phyloP scores from a whole-genome alignment of 2,797 vertebrate genomes.

The Phaenicophaeus curvirostris region DNA sequence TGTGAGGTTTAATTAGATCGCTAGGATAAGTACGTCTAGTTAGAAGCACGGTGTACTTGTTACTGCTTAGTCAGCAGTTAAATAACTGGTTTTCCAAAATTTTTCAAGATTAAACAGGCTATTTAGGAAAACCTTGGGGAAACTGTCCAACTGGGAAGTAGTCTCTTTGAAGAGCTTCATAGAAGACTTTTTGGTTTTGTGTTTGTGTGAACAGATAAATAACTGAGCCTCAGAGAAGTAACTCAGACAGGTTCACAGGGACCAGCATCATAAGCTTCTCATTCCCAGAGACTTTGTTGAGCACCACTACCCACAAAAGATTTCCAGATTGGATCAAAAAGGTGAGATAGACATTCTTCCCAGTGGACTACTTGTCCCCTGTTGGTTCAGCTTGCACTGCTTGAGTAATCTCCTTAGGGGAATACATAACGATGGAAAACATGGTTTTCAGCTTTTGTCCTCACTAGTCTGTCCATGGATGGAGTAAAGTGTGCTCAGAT shows the following conservation, averaged over 20 bases:
- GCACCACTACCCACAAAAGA: not conserved
- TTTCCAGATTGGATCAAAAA: not conserved
- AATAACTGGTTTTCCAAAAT: not conserved
- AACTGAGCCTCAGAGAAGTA: not conserved
- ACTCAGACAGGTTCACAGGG: not conserved
- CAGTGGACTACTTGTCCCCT: not conserved
- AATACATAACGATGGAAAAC: not conserved
- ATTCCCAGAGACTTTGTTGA: not conserved
- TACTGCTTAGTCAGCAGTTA: not conserved
- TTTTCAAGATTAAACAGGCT: not conserved
- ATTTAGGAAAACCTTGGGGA: not conserved
- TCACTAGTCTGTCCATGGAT: not conserved
- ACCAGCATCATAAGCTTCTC: not conserved
- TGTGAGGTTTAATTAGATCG: not conserved
- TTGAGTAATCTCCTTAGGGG: not conserved
- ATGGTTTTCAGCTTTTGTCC: not conserved
- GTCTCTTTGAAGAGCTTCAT: rapidly evolving
- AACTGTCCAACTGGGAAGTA: not conserved
- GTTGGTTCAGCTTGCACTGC: not conserved
- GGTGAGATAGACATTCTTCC: not conserved
- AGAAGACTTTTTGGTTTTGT: not conserved
- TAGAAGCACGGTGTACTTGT: not conserved
- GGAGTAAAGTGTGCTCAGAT: not conserved
- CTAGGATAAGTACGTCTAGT: not conserved
- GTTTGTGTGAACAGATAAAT: not conserved